Base-by-base conservation (phyloP, 35 echinoderm and acorn worm species). In the Apostichopus japonicus region DNA sequence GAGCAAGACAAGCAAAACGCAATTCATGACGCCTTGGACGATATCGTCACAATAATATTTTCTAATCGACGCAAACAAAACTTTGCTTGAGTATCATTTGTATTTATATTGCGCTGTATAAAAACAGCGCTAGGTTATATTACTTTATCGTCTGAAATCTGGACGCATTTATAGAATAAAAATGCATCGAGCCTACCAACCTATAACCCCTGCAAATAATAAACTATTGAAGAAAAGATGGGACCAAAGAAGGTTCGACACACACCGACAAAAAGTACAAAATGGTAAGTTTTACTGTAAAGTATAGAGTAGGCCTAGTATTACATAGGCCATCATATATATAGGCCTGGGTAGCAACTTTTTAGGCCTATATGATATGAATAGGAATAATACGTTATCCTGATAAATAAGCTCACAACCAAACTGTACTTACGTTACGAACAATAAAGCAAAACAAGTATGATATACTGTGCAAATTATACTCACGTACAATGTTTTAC, bases 121-220 rank as follows among this genome's bases (percentile, higher is more conserved):
- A 16, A 6, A 54, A 23, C 11, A 88, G 22, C 55, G 23, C 61
- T 19, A 57, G 61, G 21, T 75, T 19, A 19, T 19, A 1, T 75
- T n/a, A 4, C 71, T 75, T 6, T 21, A 14, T 21, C n/a, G 16
- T 75, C 70, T 73, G 17, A 75, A 75, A 75, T 23, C 33, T 75
- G 71, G 16, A 19, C 22, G 71, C n/a, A 56, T 84, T 56, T 16
- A 84, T 15, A 2, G 52, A 10, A n/a, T 4, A 55, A 15, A 54
- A 14, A 97, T 94, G 94, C 97, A 99, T 90, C 87, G 97, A 9
- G 95, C 97, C n/a, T 99, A 99, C 87, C 97, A 99, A 79, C 97
- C 97, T 7, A 99, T 99, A 4, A 99, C 97, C 11, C 97, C 97
- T 5, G 97, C 97, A 4, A 99, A 99, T 72, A 99, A 99, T 81